Evolutionary conservation across 2,113 vertebrate genomes (phyloP), one percentile per base, ranked within the genome.

Genomic region (Gavialis gangeticus): DNA sequence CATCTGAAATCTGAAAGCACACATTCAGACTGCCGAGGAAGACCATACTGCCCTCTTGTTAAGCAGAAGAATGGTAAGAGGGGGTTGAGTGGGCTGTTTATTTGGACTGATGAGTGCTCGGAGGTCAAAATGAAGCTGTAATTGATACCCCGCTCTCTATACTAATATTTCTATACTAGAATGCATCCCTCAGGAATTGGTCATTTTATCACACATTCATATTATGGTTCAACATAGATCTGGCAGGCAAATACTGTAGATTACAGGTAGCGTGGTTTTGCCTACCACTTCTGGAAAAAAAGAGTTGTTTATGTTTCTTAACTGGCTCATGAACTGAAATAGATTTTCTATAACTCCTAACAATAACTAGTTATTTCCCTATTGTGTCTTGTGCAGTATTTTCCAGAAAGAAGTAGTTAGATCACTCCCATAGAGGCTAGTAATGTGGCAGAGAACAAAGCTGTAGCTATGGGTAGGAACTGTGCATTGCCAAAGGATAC

Each of bases 161-260:
- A 86, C 15, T 0, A 0, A 21, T 54, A 57, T 15, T 25, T 87
- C 9, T 0, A 0, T 0, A 0, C 1, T 0, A 75, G 1, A 30
- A 37, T 5, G 6, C 10, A 22, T 82, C 81, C 54, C 56, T 0
- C 46, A 75, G 78, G 90, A 83, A 22, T 11, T 58, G n/a, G 34
- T 82, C 57, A 85, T 34, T 62, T 75, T 84, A 27, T 37, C 21
- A 60, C 57, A 37, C 37, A 24, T 60, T 30, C 4, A 19, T 57
- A 37, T 79, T 75, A 21, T 73, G 27, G 57, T 66, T 25, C 2
- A 0, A 75, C 62, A 63, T 11, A 60, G 55, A 66, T 28, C 80
- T 89, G 88, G 63, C 55, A 63, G 34, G 21, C 63, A 84, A 18
- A 46, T 46, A 37, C 27, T 89, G 75, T 34, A 76, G 25, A 18